A percentile compares a stretch with the other conserved stretches of the same genome.
phyloP scores from a whole-genome alignment of 64 coral and sea anemone genomes.

The Cladopsammia gracilis region DNA sequence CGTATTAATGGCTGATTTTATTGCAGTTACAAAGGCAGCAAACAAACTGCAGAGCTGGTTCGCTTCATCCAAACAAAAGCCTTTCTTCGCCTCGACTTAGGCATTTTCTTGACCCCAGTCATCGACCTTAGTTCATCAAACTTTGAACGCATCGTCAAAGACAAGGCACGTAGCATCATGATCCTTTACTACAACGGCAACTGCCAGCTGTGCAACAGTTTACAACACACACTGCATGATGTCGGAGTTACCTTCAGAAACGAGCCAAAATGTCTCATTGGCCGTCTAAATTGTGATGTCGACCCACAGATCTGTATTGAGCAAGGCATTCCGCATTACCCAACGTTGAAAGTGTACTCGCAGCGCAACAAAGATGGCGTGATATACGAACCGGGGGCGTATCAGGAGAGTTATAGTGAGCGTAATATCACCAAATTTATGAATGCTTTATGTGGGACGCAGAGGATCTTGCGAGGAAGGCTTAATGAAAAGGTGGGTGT shows the following conservation, averaged over 20 bases:
- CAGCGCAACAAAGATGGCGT: constrained; percentile 92
- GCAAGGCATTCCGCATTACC: constrained; percentile 91
- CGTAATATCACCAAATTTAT: constrained; percentile 90
- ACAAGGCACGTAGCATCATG: constrained; percentile 81
- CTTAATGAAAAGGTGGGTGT: constrained; percentile 86
- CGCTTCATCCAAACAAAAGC: constrained; percentile 84
- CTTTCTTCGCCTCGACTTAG: constrained; percentile 58
- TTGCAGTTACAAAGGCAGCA: constrained; percentile 83
- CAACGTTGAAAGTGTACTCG: constrained; percentile 90
- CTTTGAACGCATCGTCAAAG: constrained; percentile 93
- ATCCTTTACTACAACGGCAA: constrained; percentile 86
- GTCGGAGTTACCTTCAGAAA: constrained; percentile 81
- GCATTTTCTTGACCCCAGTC: constrained; percentile 81
- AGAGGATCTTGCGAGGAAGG: constrained; percentile 72
- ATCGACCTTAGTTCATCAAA: constrained; percentile 86
- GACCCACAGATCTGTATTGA: constrained; percentile 68
- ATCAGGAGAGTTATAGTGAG: constrained; percentile 95
- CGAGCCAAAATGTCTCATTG: constrained; percentile 86
- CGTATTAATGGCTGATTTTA: neutral
- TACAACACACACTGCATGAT: constrained; percentile 61
- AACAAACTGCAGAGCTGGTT: constrained; percentile 70
- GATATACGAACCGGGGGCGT: constrained; percentile 85
- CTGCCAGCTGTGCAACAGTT: constrained; percentile 82
- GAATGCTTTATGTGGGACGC: constrained; percentile 87
- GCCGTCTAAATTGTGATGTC: constrained; percentile 85